Evolutionary conservation across 2,797 vertebrate genomes (phyloP), one percentile per base, ranked within the genome.

Genomic region (Urosaurus nigricauda): DNA sequence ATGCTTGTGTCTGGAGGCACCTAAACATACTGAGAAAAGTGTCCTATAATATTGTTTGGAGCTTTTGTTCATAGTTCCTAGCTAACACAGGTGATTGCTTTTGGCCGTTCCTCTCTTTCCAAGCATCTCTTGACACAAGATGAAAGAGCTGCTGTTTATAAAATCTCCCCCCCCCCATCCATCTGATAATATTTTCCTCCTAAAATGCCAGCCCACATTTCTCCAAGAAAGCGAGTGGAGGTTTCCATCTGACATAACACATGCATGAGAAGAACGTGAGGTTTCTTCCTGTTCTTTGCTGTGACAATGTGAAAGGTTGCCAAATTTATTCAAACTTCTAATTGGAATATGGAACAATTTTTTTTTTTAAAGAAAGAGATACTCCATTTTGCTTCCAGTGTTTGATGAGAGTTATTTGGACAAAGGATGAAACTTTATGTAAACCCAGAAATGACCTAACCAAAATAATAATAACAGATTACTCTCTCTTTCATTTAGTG

Each of bases 241-340:
- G 58, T 12, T 63, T 82, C 63, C 65, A 19, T 5, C 32, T 24
- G 0, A 0, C 2, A 70, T 58, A 53, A 89, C 71, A 26, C 32
- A 80, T 43, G 60, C 9, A 26, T 26, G 77, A 86, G 32, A 35
- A 86, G 2, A 91, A 71, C 79, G 84, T 84, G 35, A 14, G 32
- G 74, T 83, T 63, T 79, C 53, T 56, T 77, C 12, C 0, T 58
- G 17, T 91, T 56, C 65, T 92, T 84, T 53, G 68, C 40, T n/a
- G 29, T 75, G 19, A 2, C 60, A 85, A 43, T 70, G 85, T 35
- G 83, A 93, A 91, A 85, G n/a, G 29, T 51, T 83, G 29, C 35
- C 47, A 32, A 17, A 4, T 83, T 83, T 0, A 60, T n/a, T 87
- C n/a, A 85, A 77, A 78, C 3, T 51, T 80, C 80, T n/a, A 56